Evolutionary conservation across 2,888 invertebrate species (phyloP).

Genomic region (Lymantria dispar): DNA sequence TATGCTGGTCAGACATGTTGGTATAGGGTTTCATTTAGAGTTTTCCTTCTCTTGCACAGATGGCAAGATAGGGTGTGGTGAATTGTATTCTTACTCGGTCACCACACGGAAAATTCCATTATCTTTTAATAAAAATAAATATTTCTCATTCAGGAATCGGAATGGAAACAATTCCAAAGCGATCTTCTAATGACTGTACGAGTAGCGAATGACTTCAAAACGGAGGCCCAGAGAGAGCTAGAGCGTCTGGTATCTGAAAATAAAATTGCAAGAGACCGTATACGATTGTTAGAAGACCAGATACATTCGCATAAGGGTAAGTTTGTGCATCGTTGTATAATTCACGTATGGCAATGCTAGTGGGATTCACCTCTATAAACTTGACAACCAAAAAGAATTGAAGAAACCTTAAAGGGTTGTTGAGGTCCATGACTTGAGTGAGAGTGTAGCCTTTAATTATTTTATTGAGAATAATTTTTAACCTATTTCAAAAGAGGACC

Average conservation of each 20-base stretch:
- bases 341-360: background rate
- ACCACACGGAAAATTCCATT: too few relatives aligned
- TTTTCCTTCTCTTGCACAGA: too few relatives aligned
- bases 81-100: too few relatives aligned
- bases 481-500: too few relatives aligned
- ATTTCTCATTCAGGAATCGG: constrained; percentile 83
- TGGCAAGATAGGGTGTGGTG: too few relatives aligned
- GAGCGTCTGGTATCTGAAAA: constrained; percentile 92
- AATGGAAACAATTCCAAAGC: constrained; percentile 97
- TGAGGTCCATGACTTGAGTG: too few relatives aligned
- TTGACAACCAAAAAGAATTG: too few relatives aligned
- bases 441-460: too few relatives aligned
- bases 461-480: too few relatives aligned
- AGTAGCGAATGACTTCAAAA: constrained; percentile 97
- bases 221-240: constrained; percentile 93
- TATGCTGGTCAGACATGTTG: too few relatives aligned
- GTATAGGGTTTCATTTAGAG: too few relatives aligned
- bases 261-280: constrained; percentile 88
- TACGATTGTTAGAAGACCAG: constrained; percentile 89
- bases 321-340: constrained; percentile 23
- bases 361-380: constrained; percentile 7
- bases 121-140: background rate
- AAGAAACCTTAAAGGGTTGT: too few relatives aligned
- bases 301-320: constrained; percentile 90
- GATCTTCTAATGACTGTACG: constrained; percentile 96